A percentile compares a stretch with the other conserved stretches of the same genome.
Evolutionary conservation across 2,888 invertebrate species (phyloP).

Genomic region (Neocrepidodera transversa): DNA sequence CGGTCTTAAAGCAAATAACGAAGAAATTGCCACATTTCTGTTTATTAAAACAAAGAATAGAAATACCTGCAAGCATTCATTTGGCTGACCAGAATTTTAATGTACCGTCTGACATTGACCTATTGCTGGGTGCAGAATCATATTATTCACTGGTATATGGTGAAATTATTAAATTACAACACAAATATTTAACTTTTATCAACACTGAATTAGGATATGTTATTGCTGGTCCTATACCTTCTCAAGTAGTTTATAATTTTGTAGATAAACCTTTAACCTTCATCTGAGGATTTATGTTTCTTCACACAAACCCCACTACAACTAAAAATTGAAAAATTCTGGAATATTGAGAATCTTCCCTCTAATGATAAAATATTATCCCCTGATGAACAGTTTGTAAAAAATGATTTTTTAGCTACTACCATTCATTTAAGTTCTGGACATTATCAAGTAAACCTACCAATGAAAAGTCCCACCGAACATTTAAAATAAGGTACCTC

Average conservation of each 20-base stretch:
- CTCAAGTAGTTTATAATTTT: constrained; percentile 4
- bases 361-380: neutral
- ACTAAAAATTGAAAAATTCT: neutral
- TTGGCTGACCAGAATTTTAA: neutral
- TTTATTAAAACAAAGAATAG: neutral
- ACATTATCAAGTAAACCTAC: too few species aligned
- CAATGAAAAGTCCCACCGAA: neutral
- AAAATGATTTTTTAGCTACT: neutral
- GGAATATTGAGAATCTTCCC: too few species aligned
- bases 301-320: neutral
- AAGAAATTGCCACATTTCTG: neutral
- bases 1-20: neutral
- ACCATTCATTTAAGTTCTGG: too few species aligned
- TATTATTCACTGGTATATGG: neutral
- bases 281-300: neutral
- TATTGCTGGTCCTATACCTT: constrained; percentile 3
- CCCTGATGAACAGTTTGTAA: neutral
- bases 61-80: neutral
- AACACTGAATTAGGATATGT: constrained; percentile 7
- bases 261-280: neutral
- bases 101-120: neutral
- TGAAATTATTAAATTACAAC: constrained; percentile 4
- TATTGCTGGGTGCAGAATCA: neutral
- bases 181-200: too few species aligned
- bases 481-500: neutral